These are phyloP conservation scores for Sylvia atricapilla DNA, from an alignment of 2,113 vertebrate genomes.

Conservation along the genomic window DNA sequence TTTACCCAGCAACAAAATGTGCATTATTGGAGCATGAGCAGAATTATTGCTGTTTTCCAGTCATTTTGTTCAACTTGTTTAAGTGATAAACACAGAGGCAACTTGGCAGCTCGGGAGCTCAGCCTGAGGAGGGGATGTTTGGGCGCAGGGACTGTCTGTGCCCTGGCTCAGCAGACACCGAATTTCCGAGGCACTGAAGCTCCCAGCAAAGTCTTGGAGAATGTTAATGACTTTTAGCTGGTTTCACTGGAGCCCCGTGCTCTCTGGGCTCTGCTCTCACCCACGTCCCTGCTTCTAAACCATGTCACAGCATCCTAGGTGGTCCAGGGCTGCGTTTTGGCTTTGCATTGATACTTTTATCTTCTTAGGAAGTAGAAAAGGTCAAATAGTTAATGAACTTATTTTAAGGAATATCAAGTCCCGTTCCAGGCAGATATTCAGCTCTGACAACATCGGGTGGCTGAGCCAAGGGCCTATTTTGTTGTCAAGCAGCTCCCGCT, in stretches of 20 bases:
- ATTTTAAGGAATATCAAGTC: slow-evolving; percentile 76
- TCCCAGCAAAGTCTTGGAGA: slow-evolving; percentile 30
- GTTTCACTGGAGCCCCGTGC: not conserved
- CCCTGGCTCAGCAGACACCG: not conserved
- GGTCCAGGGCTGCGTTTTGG: slow-evolving; percentile 73
- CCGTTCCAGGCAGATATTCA: slow-evolving; percentile 73
- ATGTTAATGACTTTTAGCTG: slow-evolving; percentile 65
- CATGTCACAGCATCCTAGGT: slow-evolving; percentile 69
- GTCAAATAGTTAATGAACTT: slow-evolving; percentile 82
- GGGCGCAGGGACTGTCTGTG: slow-evolving; percentile 36
- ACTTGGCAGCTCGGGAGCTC: not conserved
- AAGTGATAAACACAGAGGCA: not conserved
- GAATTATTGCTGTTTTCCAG: not conserved
- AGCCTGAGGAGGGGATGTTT: not conserved
- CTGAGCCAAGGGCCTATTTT: slow-evolving; percentile 62
- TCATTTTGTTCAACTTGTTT: not conserved
- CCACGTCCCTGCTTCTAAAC: not conserved
- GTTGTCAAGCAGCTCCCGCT: slow-evolving; percentile 59
- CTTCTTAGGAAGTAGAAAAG: slow-evolving; percentile 48
- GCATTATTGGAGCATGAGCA: not conserved
- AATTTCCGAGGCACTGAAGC: slow-evolving; percentile 13
- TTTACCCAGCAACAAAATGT: not conserved
- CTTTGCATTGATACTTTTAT: slow-evolving; percentile 66
- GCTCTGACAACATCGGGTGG: slow-evolving; percentile 38
- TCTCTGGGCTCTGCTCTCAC: not conserved